phyloP scores from a whole-genome alignment of 1,140 invertebrate genomes.

The Heliconius hermathena region DNA sequence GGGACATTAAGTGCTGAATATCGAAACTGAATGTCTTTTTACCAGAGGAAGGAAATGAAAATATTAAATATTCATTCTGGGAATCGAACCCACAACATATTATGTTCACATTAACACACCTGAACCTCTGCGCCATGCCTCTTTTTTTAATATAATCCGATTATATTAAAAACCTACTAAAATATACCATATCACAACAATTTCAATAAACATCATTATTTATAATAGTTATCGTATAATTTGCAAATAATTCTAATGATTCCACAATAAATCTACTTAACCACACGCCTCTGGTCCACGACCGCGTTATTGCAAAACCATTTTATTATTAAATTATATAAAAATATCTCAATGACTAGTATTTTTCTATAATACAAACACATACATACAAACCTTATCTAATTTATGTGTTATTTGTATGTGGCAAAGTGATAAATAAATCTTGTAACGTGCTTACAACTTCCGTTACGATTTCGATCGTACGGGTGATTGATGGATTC shows the following conservation, averaged over 20 bases:
- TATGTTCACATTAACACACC: too few species aligned
- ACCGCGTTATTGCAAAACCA: background rate
- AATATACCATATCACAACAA: background rate
- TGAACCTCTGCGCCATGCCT: too few species aligned
- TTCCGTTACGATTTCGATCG: background rate
- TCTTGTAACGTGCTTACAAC: background rate
- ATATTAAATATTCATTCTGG: too few species aligned
- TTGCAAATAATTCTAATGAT: constrained; percentile 10
- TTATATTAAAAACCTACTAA: background rate
- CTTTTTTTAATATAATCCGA: background rate
- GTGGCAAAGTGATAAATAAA: constrained; percentile 2
- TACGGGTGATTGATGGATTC: background rate
- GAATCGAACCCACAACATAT: too few species aligned
- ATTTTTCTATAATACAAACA: background rate
- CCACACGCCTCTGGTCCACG: background rate
- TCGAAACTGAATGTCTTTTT: too few species aligned
- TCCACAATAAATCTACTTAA: constrained; percentile 5
- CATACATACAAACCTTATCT: constrained; percentile 1
- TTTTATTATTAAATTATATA: background rate
- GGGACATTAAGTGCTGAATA: too few species aligned
- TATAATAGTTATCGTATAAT: constrained; percentile 1
- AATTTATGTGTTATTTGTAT: background rate
- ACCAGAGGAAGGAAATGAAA: too few species aligned
- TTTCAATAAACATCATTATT: constrained; percentile 4
- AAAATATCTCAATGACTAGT: background rate